Conservation (phyloP, 2,888 invertebrate genomes). For the Merodon equestris region DNA sequence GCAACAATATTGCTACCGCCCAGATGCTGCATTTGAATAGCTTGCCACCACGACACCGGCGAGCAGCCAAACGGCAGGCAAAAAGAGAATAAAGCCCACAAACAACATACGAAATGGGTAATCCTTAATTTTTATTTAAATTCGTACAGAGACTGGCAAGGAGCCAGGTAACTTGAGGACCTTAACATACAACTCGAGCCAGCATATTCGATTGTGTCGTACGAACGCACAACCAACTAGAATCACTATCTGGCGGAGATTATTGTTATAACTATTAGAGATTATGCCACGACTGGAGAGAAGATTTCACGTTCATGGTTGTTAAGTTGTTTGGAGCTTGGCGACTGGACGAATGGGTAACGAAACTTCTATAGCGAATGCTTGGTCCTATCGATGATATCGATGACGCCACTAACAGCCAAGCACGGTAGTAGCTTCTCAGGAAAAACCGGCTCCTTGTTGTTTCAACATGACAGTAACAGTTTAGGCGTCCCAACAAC, state of each 20-base stretch:
- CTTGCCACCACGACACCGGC: not conserved
- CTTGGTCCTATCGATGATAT: constrained; percentile 55
- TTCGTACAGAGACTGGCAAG: constrained; percentile 29
- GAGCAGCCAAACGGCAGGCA: too few relatives aligned
- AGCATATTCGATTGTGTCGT: constrained; percentile 48
- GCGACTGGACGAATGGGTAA: constrained; percentile 53
- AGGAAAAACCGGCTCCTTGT: constrained; percentile 22
- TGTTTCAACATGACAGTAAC: constrained; percentile 64
- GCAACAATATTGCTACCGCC: constrained; percentile 58
- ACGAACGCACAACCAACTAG: constrained; percentile 48
- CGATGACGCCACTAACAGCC: constrained; percentile 63
- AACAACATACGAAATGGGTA: constrained; percentile 64
- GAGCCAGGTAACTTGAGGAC: constrained; percentile 31
- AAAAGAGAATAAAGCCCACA: too few relatives aligned
- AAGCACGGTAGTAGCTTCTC: not conserved
- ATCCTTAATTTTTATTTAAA: constrained; percentile 68
- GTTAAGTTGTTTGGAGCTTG: constrained; percentile 11
- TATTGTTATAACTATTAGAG: constrained; percentile 67
- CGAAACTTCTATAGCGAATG: constrained; percentile 27
- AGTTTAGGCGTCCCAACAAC: constrained; percentile 48
- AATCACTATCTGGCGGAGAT: constrained; percentile 59
- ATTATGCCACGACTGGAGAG: constrained; percentile 66
- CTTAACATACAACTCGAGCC: not conserved
- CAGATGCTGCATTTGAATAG: constrained; percentile 41
- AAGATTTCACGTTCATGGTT: constrained; percentile 61